Evolutionary conservation across 2,888 invertebrate species (phyloP), one percentile per base, ranked within the genome.

Genomic region (Platerodrilus igneus): DNA sequence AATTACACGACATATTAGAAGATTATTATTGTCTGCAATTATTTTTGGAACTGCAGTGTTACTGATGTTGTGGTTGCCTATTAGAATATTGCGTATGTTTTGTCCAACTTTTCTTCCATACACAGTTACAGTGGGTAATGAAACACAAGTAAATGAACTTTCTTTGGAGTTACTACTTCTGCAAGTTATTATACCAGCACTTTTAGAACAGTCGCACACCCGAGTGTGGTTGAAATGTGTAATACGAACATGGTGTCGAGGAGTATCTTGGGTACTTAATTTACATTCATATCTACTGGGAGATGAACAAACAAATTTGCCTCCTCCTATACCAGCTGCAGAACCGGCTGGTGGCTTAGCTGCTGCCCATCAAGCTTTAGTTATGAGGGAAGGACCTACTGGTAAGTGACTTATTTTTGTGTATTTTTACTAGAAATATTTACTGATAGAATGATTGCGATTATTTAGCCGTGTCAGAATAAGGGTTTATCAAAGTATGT

Each of bases 41-140:
- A 87, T 93, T 54, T 97, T 99, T 69, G 97, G 96, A 11, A 92
- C 91, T 2, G 92, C 91, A 0, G 94, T 99, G 2, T 73, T 99
- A 20, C 76, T 99, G 25, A 94, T 97, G 86, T 74, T 99, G 23
- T 97, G 95, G 91, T 69, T 96, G 37, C 99, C 99, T 0, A 86
- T 96, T 17, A 74, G 88, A 37, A 79, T 94, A 27, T 78, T 99
- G 45, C 83, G 87, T 59, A 77, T 79, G 48, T 64, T 82, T 1
- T 77, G 89, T 67, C 91, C 93, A 0, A 79, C 81, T n/a, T 91
- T 94, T 69, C 73, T 99, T 55, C 99, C 99, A 0, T 99, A 97
- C 62, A 89, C 92, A 2, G 86, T 99, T 8, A 86, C 91, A 0
- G 74, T 83, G 1, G 83, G 82, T 48, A 82, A 79, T 0, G 89